Conservation (phyloP, 1,140 invertebrate genomes). For the Drosophila insularis region DNA sequence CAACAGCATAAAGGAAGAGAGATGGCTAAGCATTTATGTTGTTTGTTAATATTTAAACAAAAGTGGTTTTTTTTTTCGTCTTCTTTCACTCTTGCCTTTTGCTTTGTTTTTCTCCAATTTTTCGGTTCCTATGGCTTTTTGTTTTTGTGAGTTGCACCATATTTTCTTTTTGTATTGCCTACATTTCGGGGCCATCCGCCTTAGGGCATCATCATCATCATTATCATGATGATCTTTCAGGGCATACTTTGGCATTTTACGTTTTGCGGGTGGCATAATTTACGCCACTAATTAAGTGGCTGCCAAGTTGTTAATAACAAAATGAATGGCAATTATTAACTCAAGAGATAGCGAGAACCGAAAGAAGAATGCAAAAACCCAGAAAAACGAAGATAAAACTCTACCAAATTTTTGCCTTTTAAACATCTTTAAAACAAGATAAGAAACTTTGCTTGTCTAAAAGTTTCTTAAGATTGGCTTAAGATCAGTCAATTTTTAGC, state of each 20-base stretch:
- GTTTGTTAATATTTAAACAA: conserved; percentile 70
- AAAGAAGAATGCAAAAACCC: not conserved
- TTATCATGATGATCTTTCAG: conserved; percentile 13
- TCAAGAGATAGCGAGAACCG: conserved; percentile 2
- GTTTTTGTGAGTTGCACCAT: conserved; percentile 31
- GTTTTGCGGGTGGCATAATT: conserved; percentile 50
- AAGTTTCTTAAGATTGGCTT: not conserved
- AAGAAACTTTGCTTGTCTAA: no score
- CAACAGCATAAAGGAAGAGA: not conserved
- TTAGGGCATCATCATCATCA: conserved; percentile 14
- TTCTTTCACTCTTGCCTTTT: not conserved
- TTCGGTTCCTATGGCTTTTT: conserved; percentile 4
- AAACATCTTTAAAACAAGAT: not conserved
- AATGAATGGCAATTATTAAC: conserved; percentile 63
- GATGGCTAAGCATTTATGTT: conserved; percentile 12
- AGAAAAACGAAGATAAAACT: conserved; percentile 11
- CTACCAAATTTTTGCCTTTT: conserved; percentile 13
- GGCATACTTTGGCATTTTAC: conserved; percentile 25
- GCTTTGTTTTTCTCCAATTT: not conserved
- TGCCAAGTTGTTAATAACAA: conserved; percentile 60
- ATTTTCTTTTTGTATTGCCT: conserved; percentile 23
- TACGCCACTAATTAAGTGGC: conserved; percentile 66
- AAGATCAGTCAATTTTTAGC: not conserved
- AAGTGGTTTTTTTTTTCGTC: conserved; percentile 25
- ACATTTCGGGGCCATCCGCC: conserved; percentile 16